Percentiles rank a stretch among this genome's conserved stretches.
These are phyloP conservation scores for Brotula barbata DNA, from an alignment of 2,797 vertebrate species.

Conservation along the genomic window DNA sequence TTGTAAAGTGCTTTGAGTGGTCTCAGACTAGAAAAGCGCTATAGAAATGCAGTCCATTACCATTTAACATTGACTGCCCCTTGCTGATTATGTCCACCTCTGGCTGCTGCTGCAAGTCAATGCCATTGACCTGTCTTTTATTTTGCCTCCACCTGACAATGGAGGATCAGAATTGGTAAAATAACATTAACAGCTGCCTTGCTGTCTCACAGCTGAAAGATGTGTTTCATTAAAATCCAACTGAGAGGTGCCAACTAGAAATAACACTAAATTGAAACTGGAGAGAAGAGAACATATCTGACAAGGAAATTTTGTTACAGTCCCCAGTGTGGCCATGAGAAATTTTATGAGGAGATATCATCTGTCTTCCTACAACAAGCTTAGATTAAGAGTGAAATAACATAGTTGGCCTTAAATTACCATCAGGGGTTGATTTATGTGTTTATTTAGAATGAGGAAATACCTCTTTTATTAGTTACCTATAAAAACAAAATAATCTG, in stretches of 20 bases:
- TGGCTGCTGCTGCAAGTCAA: slow-evolving; percentile 22
- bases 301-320: slow-evolving; percentile 26
- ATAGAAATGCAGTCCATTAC: too few relatives aligned
- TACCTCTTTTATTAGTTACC: too few relatives aligned
- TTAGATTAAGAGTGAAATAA: slow-evolving; percentile 20
- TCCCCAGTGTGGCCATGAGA: slow-evolving; percentile 24
- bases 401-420: background rate
- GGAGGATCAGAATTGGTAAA: slow-evolving; percentile 46
- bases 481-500: too few relatives aligned
- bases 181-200: slow-evolving; percentile 52
- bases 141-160: slow-evolving; percentile 43
- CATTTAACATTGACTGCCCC: slow-evolving; percentile 11
- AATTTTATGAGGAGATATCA: slow-evolving; percentile 15
- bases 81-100: slow-evolving; percentile 20
- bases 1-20: too few relatives aligned
- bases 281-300: slow-evolving; percentile 34
- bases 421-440: background rate
- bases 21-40: too few relatives aligned
- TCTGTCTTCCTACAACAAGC: slow-evolving; percentile 2
- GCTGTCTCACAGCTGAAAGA: slow-evolving; percentile 50
- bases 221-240: slow-evolving; percentile 63
- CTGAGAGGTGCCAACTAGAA: slow-evolving; percentile 45
- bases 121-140: slow-evolving; percentile 29
- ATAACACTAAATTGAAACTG: slow-evolving; percentile 44
- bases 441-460: background rate